These are phyloP conservation scores for Meandrina meandrites DNA, from an alignment of 92 coral and sea anemone genomes.

Conservation along the genomic window DNA sequence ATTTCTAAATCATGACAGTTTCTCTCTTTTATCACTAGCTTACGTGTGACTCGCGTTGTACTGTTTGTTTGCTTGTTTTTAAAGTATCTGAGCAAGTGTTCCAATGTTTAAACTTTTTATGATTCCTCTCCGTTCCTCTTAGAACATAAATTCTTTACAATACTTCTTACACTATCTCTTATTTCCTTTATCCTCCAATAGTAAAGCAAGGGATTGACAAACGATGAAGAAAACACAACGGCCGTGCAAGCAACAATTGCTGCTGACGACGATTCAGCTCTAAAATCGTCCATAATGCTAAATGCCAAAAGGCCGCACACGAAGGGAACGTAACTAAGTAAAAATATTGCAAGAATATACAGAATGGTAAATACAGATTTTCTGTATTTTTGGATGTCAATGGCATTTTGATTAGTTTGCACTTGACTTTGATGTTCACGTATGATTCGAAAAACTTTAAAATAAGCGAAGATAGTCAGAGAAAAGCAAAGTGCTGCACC, in stretches of 20 bases:
- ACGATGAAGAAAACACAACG: not conserved
- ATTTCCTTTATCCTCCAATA: slow-evolving; percentile 14
- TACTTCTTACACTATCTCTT: not conserved
- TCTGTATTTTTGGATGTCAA: not conserved
- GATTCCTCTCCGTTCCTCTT: not conserved
- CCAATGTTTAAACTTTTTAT: not conserved
- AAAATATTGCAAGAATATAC: not conserved
- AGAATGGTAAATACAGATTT: not conserved
- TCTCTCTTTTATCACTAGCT: too few relatives aligned
- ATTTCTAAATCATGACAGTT: too few relatives aligned
- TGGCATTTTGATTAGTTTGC: not conserved
- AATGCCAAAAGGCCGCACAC: not conserved
- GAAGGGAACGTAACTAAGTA: not conserved
- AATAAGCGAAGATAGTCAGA: not conserved
- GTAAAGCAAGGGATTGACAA: not conserved
- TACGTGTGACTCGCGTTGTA: too few relatives aligned
- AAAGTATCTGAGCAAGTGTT: not conserved
- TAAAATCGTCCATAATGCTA: not conserved
- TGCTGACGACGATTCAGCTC: not conserved
- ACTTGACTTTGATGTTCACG: not conserved
- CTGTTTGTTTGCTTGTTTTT: too few relatives aligned
- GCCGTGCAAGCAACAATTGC: not conserved
- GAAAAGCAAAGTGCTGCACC: not conserved
- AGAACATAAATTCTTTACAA: not conserved
- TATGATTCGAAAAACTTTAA: slow-evolving; percentile 8